Evolutionary conservation across 2,797 vertebrate genomes (phyloP).

Genomic region (Sitta carolinensis): DNA sequence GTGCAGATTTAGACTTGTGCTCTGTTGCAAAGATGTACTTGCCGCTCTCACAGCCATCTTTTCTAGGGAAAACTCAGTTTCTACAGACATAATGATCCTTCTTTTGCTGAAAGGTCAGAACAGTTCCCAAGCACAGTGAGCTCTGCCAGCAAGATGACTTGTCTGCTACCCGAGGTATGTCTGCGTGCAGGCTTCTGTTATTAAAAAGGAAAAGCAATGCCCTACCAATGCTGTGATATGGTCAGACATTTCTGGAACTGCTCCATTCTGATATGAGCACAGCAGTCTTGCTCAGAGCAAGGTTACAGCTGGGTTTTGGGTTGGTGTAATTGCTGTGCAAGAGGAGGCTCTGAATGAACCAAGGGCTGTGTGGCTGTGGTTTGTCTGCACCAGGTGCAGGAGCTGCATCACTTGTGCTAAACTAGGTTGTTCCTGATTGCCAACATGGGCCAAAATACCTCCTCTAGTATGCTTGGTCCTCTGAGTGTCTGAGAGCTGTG

Average conservation of each 20-base stretch:
- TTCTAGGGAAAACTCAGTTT: not conserved
- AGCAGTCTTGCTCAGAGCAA: not conserved
- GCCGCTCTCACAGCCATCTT: not conserved
- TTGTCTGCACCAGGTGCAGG: not conserved
- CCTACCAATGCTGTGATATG: not conserved
- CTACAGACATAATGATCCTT: not conserved
- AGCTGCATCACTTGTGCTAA: not conserved
- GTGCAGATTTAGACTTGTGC: not conserved
- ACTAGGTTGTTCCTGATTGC: not conserved
- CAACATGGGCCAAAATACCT: not conserved
- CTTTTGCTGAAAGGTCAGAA: not conserved
- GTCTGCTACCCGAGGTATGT: not conserved
- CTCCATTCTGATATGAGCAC: not conserved
- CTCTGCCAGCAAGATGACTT: constrained; percentile 9
- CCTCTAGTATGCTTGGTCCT: not conserved
- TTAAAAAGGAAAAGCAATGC: not conserved
- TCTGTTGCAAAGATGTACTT: not conserved
- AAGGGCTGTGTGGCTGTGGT: not conserved
- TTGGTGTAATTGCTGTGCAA: not conserved
- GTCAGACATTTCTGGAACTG: not conserved
- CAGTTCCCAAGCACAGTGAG: not conserved
- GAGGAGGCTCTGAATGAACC: not conserved
- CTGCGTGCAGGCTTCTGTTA: not conserved
- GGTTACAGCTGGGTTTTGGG: not conserved
- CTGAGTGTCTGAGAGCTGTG: not conserved